Evolutionary conservation across 2,888 invertebrate genomes (phyloP).

Genomic region (Diploptera punctata): DNA sequence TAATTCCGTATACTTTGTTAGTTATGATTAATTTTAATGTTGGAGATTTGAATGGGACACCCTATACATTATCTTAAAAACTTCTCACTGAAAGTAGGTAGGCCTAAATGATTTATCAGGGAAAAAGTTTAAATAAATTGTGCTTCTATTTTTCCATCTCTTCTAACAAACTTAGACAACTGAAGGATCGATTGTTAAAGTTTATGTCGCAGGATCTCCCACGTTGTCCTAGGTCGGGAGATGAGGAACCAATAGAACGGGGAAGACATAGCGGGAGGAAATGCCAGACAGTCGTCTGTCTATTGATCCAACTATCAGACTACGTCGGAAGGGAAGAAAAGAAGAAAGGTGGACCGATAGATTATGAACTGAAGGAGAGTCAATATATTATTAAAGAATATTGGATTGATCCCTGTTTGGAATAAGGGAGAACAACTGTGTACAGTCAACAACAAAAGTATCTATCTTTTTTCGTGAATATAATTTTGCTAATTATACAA

Average conservation of each 20-base stretch:
- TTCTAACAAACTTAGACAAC: too few relatives aligned
- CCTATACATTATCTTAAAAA: too few relatives aligned
- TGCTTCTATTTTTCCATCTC: too few relatives aligned
- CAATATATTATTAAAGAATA: slow-evolving; percentile 39
- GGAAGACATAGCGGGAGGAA: slow-evolving; percentile 3
- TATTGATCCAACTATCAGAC: background rate
- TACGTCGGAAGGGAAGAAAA: slow-evolving; percentile 1
- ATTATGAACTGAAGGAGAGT: slow-evolving; percentile 31
- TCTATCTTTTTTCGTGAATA: too few relatives aligned
- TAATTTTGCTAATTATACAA: too few relatives aligned
- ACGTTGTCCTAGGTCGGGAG: slow-evolving; percentile 10
- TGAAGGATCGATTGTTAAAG: too few relatives aligned
- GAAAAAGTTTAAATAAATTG: too few relatives aligned
- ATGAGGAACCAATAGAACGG: background rate
- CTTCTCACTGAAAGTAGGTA: too few relatives aligned
- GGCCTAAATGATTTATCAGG: too few relatives aligned
- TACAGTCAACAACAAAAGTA: slow-evolving; percentile 13
- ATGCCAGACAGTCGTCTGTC: slow-evolving; percentile 1
- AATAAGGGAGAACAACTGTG: background rate
- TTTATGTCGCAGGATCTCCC: background rate
- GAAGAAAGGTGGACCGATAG: slow-evolving; percentile 7
- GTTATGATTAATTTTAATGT: too few relatives aligned
- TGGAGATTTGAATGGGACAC: too few relatives aligned
- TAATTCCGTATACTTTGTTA: too few relatives aligned
- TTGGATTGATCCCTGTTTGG: slow-evolving; percentile 30